phyloP scores from a whole-genome alignment of 2,113 vertebrate genomes.

The Stigmatopora nigra region DNA sequence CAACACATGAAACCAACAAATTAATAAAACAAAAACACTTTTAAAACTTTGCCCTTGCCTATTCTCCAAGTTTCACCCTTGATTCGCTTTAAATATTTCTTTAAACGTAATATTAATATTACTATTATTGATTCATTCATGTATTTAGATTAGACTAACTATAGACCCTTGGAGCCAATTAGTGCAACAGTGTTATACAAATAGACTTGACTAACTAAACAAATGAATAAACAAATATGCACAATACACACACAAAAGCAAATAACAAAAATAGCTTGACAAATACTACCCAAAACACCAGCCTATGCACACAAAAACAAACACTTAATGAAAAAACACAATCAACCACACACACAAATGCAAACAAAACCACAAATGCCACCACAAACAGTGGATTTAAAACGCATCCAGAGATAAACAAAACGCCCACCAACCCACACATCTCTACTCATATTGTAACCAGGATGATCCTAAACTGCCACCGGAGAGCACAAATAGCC shows the following conservation, averaged over 20 bases:
- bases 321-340: neutral
- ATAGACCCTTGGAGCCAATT: too few relatives aligned
- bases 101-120: too few relatives aligned
- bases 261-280: neutral
- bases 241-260: neutral
- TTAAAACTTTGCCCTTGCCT: too few relatives aligned
- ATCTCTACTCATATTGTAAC: neutral
- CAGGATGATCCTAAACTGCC: neutral
- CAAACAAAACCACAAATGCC: neutral
- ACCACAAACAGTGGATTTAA: neutral
- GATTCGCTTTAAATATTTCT: too few relatives aligned
- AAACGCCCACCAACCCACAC: neutral
- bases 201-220: neutral
- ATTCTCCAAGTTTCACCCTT: too few relatives aligned
- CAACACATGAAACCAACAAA: neutral
- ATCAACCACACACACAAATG: neutral
- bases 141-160: too few relatives aligned
- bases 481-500: conserved; percentile 11
- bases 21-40: too few relatives aligned
- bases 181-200: neutral
- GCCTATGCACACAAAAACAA: neutral
- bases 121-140: too few relatives aligned
- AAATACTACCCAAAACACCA: neutral
- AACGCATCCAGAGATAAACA: neutral
- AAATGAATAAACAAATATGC: neutral